phyloP scores from a whole-genome alignment of 1,140 invertebrate genomes.

The Dinoponera quadriceps region DNA sequence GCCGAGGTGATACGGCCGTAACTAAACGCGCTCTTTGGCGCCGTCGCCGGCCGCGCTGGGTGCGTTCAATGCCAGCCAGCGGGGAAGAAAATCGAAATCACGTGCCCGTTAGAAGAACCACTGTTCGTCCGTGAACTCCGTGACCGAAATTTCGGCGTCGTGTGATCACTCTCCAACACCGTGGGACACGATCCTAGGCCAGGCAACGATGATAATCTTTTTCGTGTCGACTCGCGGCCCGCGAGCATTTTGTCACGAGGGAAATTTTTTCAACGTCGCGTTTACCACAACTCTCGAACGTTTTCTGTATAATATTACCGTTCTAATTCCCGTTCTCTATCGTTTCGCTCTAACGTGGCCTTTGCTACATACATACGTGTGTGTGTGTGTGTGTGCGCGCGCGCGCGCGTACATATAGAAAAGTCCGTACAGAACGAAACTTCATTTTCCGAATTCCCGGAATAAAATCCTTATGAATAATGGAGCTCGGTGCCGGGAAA shows the following conservation, averaged over 20 bases:
- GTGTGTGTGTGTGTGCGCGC: no score
- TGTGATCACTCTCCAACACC: not conserved
- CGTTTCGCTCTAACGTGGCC: no score
- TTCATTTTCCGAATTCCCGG: no score
- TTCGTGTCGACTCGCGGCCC: not conserved
- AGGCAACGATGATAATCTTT: not conserved
- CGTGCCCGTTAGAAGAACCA: not conserved
- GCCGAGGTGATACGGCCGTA: conserved; percentile 32
- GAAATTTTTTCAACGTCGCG: no score
- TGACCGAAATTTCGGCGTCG: conserved; percentile 40
- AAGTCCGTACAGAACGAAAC: no score
- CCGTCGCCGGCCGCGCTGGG: not conserved
- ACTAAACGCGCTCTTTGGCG: not conserved
- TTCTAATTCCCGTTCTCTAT: no score
- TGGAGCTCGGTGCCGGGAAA: not conserved
- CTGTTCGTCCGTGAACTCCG: conserved; percentile 46
- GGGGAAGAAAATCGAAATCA: conserved; percentile 35
- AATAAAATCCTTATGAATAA: not conserved
- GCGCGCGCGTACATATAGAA: no score
- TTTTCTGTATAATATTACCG: no score
- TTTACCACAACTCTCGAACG: no score
- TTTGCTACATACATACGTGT: no score
- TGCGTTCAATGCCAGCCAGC: conserved; percentile 20
- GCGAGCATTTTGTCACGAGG: no score
- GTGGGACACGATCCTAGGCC: not conserved